Conservation (phyloP, 2,888 invertebrate species). For the Diaphora mendica region DNA sequence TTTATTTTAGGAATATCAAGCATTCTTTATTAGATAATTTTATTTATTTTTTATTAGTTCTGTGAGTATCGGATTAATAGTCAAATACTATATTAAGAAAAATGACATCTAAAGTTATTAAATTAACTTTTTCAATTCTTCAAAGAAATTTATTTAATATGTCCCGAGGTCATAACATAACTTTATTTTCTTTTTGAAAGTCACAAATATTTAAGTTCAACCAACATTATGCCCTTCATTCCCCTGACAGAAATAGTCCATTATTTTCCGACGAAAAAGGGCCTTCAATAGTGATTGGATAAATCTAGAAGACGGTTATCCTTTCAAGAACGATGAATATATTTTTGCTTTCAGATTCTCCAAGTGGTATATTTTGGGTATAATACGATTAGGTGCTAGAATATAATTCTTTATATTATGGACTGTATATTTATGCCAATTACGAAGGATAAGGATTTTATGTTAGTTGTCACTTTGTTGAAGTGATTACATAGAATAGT, state of each 20-base stretch:
- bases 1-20: neutral
- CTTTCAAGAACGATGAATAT: slow-evolving; percentile 23
- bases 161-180: neutral
- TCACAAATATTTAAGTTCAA: slow-evolving; percentile 20
- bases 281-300: slow-evolving; percentile 43
- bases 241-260: slow-evolving; percentile 48
- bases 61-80: neutral
- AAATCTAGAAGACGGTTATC: slow-evolving; percentile 25
- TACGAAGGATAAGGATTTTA: neutral
- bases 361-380: neutral
- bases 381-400: neutral
- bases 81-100: neutral
- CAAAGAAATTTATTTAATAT: neutral
- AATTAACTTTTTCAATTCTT: neutral
- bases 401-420: neutral
- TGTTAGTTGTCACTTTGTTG: neutral
- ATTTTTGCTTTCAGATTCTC: slow-evolving; percentile 10
- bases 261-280: slow-evolving; percentile 55
- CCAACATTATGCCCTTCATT: slow-evolving; percentile 41
- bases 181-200: neutral
- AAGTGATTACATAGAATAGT: neutral
- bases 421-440: neutral
- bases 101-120: neutral
- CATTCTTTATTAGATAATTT: neutral
- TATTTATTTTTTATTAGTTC: too few species aligned